Conservation (phyloP, 2,888 invertebrate species). For the Cheiracanthium punctorium region DNA sequence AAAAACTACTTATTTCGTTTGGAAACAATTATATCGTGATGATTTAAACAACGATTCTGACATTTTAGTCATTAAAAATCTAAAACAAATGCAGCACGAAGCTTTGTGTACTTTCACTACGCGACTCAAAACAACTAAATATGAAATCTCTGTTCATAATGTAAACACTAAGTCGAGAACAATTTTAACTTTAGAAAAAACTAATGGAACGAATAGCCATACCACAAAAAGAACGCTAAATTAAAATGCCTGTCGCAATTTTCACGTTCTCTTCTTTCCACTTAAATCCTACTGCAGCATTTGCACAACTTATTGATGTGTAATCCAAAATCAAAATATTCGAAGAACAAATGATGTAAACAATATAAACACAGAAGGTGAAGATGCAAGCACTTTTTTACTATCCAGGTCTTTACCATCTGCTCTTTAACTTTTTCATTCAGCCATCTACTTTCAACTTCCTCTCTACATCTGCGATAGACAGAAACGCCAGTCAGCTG, state of each 20-base stretch:
- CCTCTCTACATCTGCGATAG: slow-evolving; percentile 11
- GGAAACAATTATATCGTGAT: too few species aligned
- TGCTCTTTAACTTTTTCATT: not conserved
- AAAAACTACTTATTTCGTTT: too few species aligned
- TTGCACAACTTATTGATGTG: not conserved
- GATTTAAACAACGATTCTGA: too few species aligned
- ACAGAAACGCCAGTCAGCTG: slow-evolving; percentile 49
- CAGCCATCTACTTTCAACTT: not conserved
- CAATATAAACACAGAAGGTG: not conserved
- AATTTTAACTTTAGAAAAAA: too few species aligned
- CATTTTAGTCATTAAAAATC: too few species aligned
- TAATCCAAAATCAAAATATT: not conserved
- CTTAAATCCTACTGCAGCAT: not conserved
- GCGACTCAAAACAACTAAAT: too few species aligned
- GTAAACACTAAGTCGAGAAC: too few species aligned
- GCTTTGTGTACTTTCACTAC: too few species aligned
- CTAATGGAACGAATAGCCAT: not conserved
- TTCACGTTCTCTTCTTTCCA: not conserved
- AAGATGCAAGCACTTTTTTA: not conserved
- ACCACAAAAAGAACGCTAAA: not conserved
- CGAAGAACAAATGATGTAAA: not conserved
- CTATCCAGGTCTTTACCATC: not conserved
- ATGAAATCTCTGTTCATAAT: too few species aligned
- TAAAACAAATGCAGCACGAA: too few species aligned
- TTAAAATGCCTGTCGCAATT: not conserved